These are phyloP conservation scores for Delphinus delphis DNA, from an alignment of 2,113 vertebrate species.

Conservation along the genomic window DNA sequence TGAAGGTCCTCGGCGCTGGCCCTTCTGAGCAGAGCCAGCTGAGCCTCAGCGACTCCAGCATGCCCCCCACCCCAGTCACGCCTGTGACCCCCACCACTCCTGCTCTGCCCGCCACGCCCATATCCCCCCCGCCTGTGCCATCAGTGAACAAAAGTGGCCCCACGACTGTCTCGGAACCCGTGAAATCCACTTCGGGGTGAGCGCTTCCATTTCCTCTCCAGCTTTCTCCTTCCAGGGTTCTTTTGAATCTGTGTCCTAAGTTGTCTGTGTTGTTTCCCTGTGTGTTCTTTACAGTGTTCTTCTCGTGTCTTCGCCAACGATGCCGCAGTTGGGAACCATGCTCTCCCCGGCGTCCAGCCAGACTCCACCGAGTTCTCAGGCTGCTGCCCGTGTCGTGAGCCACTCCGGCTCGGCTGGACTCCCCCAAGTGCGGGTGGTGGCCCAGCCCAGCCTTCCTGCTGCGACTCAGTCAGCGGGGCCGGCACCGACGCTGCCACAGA, in stretches of 20 bases:
- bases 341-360: conserved; percentile 89
- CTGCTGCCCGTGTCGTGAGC: conserved; percentile 85
- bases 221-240: not conserved
- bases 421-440: conserved; percentile 94
- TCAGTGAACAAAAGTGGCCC: conserved; percentile 86
- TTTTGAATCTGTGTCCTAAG: not conserved
- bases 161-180: conserved; percentile 82
- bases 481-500: conserved; percentile 76
- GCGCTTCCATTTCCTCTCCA: not conserved
- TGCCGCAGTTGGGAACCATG: conserved; percentile 93
- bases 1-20: conserved; percentile 84
- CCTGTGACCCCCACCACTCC: conserved; percentile 86
- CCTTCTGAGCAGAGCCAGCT: conserved; percentile 86
- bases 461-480: conserved; percentile 86
- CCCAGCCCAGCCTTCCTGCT: conserved; percentile 87
- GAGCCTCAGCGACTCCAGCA: conserved; percentile 87
- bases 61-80: conserved; percentile 86
- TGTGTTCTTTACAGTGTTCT: conserved; percentile 86
- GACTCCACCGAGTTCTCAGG: conserved; percentile 84
- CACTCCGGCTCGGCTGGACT: conserved; percentile 88
- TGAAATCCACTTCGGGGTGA: conserved; percentile 92
- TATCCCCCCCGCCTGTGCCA: conserved; percentile 88
- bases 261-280: not conserved
- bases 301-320: conserved; percentile 93
- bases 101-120: conserved; percentile 86